Conservation (phyloP, 2,888 invertebrate species). For the Drosophila tripunctata region DNA sequence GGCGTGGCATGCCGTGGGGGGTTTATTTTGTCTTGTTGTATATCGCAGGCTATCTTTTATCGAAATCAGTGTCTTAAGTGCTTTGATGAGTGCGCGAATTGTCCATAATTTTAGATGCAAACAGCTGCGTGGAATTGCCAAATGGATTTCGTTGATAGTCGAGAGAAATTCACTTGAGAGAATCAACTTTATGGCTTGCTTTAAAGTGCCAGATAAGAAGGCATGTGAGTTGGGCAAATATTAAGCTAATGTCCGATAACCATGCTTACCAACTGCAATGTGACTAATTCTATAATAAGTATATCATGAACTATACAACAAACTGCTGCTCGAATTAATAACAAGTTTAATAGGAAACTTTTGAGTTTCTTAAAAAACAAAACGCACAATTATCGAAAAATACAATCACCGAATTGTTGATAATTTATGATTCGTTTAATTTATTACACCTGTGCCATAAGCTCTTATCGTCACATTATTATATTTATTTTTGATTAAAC, state of each 20-base stretch:
- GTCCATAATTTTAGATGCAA: constrained; percentile 20
- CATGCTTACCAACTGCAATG: constrained; percentile 17
- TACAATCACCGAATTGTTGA: constrained; percentile 23
- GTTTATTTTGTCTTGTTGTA: not conserved
- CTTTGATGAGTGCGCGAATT: constrained; percentile 38
- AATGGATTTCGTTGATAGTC: constrained; percentile 25
- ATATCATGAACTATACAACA: not conserved
- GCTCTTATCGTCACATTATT: constrained; percentile 32
- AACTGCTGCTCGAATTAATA: not conserved
- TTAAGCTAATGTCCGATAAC: constrained; percentile 38
- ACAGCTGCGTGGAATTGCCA: constrained; percentile 31
- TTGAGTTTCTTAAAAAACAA: not conserved
- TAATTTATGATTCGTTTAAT: constrained; percentile 30
- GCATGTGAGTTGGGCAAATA: constrained; percentile 29
- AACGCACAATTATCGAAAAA: not conserved
- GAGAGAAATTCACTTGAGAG: not conserved
- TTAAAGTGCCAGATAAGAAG: constrained; percentile 33
- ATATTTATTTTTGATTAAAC: constrained; percentile 32
- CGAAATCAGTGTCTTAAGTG: constrained; percentile 45
- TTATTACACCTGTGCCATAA: constrained; percentile 11
- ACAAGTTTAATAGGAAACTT: not conserved
- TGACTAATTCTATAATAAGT: constrained; percentile 10
- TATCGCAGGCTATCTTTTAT: constrained; percentile 19
- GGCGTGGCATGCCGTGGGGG: not conserved
- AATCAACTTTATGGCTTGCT: not conserved